Conservation (phyloP, 2,888 invertebrate genomes). For the Rhimphoctona megacephalus region DNA sequence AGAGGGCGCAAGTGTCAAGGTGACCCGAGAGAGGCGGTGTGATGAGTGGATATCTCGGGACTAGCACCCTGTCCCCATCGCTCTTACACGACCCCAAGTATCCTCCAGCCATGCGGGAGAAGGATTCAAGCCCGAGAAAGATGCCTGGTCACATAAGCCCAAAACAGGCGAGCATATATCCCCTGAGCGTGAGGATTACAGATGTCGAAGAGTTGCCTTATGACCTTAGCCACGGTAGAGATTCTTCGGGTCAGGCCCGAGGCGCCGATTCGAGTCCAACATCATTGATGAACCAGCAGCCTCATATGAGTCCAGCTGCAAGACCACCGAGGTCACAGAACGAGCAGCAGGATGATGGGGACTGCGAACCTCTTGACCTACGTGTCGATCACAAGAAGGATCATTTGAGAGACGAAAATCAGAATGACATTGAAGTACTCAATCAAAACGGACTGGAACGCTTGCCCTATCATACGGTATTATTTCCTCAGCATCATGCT, state of each 20-base stretch:
- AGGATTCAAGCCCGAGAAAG: conserved; percentile 96
- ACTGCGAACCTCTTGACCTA: conserved; percentile 95
- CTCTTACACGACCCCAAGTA: conserved; percentile 82
- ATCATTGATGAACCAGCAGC: conserved; percentile 83
- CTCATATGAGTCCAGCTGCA: conserved; percentile 87
- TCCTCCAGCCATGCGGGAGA: conserved; percentile 92
- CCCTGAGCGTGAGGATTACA: conserved; percentile 87
- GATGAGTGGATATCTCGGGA: conserved; percentile 83
- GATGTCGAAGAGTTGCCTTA: conserved; percentile 88
- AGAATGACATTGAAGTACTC: conserved; percentile 89
- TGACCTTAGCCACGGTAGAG: conserved; percentile 86
- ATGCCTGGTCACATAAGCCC: conserved; percentile 91
- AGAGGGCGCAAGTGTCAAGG: conserved; percentile 53
- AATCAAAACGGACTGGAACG: conserved; percentile 80
- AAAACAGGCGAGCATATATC: conserved; percentile 91
- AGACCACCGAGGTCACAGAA: conserved; percentile 85
- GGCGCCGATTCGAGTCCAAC: conserved; percentile 49
- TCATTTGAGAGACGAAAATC: conserved; percentile 93
- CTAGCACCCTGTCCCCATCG: conserved; percentile 85
- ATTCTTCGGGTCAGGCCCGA: conserved; percentile 79
- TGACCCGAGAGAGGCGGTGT: conserved; percentile 77
- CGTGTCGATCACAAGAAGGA: conserved; percentile 94
- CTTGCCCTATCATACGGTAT: conserved; percentile 82
- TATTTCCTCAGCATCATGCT: conserved; percentile 84
- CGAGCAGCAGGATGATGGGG: conserved; percentile 80